Base-by-base conservation (phyloP, 2,888 invertebrate genomes). In the Lochmaea crataegi region DNA sequence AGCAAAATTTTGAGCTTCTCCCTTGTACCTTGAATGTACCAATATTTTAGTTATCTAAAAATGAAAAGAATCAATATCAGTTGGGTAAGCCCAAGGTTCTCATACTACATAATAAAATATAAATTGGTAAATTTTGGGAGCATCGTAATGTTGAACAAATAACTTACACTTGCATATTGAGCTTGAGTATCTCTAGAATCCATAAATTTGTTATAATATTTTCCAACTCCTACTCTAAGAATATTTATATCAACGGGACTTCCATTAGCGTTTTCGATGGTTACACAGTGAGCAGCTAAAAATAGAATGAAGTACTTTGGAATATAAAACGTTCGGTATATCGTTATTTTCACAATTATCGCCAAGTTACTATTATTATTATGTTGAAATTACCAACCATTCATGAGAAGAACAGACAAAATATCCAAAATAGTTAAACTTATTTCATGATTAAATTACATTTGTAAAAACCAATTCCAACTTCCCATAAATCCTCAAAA, bases 271-370 rank as follows among this genome's bases (percentile, higher is more conserved):
- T 77, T 51, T 48, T 48, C 48, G 48, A n/a, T n/a, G 3, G 82
- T 74, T 3, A 85, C 80, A 76, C 85, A 85, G 76, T 85, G 85
- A 2, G 85, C 85, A 72, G 85, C 85, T 83, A 32, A 65, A 65
- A 57, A 16, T 56, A 10, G 4, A 56, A 56, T 5, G 3, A 22
- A 22, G 22, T 32, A 32, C 26, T 32, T 32, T 32, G 3, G 4
- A 32, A 38, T 38, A 38, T 38, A 38, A 9, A 9, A 22, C 22
- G 22, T 22, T 2, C 22, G 22, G 22, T 22, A 22, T 22, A 22
- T 22, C 22, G 22, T 22, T 22, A 22, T 22, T 22, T 22, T 22
- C 22, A 2, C 22, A 22, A 22, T 22, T 22, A 22, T 22, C 22
- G 22, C 2, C 22, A 22, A 22, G 22, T n/a, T n/a, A n/a, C 6